These are phyloP conservation scores for Spongilla lacustris DNA, from an alignment of 37 sponge, comb jelly and placozoan genomes.

Conservation along the genomic window DNA sequence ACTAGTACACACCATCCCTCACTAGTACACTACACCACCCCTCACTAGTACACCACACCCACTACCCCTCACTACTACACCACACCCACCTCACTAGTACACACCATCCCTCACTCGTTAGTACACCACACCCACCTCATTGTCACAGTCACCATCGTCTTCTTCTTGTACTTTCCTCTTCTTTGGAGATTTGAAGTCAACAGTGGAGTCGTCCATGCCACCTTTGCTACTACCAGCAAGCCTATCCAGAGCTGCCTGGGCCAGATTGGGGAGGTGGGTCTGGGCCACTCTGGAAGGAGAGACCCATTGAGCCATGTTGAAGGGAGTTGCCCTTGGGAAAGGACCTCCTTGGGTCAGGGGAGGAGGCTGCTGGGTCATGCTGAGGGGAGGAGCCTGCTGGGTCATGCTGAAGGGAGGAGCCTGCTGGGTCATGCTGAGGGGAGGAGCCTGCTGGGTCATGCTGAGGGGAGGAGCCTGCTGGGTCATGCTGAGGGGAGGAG, in stretches of 20 bases:
- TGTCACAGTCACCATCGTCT: not conserved
- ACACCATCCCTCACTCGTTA: no score
- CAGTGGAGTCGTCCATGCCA: not conserved
- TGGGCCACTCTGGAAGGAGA: not conserved
- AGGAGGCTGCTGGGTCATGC: not conserved
- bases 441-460: not conserved
- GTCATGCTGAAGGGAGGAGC: not conserved
- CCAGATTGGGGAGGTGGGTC: conserved; percentile 58
- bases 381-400: not conserved
- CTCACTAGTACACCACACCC: no score
- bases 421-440: not conserved
- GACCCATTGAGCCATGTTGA: not conserved
- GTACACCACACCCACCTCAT: not conserved
- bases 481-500: not conserved
- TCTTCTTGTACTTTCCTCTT: conserved; percentile 41
- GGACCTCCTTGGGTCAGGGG: not conserved
- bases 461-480: not conserved
- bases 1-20: no score
- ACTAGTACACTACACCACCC: not conserved
- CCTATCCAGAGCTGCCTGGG: conserved; percentile 48
- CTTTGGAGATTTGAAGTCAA: conserved; percentile 48
- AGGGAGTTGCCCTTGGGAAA: not conserved
- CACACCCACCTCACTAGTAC: no score
- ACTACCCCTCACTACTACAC: not conserved
- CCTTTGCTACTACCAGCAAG: not conserved